Evolutionary conservation across 2,113 vertebrate species (phyloP).

Genomic region (Natator depressus): DNA sequence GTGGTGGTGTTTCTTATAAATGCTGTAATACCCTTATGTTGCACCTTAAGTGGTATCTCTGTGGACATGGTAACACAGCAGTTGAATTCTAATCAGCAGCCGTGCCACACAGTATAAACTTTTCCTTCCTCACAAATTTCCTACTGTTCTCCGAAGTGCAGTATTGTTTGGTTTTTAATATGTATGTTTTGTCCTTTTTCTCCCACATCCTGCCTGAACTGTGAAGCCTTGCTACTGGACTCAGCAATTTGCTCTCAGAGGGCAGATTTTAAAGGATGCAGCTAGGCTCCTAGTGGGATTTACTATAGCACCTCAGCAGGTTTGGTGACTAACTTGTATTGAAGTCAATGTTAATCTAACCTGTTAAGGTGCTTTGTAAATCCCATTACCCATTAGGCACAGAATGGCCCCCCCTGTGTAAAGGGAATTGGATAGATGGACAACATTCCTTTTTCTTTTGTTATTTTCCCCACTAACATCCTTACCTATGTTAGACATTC

Average conservation of each 20-base stretch:
- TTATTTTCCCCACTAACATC: neutral
- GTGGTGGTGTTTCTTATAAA: conserved; percentile 34
- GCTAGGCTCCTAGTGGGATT: neutral
- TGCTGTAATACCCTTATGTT: conserved; percentile 36
- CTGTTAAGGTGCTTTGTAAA: neutral
- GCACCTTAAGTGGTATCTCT: conserved; percentile 5
- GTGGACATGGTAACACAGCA: neutral
- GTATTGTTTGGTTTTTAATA: neutral
- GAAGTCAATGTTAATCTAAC: neutral
- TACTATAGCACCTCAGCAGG: neutral
- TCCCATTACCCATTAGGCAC: accelerated
- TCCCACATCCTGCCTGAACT: neutral
- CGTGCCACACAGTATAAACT: neutral
- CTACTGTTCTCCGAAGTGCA: neutral
- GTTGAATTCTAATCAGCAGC: conserved; percentile 44
- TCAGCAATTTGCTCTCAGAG: neutral
- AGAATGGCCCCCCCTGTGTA: neutral
- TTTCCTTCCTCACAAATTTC: neutral
- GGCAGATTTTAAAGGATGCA: neutral
- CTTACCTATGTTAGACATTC: neutral
- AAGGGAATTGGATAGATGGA: neutral
- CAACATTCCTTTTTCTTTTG: neutral
- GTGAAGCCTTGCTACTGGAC: neutral
- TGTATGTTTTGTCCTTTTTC: neutral
- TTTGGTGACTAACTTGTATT: neutral